Conservation (phyloP, 2,888 invertebrate species). For the Eulithis prunata region DNA sequence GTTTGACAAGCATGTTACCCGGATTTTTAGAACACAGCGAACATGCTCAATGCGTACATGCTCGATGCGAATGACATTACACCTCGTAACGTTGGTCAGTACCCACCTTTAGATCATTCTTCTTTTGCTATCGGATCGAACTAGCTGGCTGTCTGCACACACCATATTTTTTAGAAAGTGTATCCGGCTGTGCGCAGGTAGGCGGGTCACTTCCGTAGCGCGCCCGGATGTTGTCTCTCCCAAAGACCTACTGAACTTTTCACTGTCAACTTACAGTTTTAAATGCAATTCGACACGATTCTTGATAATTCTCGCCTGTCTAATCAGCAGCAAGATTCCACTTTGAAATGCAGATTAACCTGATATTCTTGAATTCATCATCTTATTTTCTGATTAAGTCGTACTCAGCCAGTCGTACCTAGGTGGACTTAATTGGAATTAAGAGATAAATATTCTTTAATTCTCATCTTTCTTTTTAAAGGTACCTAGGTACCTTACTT, state of each 20-base stretch:
- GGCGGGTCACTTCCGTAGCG: conserved; percentile 73
- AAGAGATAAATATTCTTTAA: background rate
- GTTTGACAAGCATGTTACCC: too few species aligned
- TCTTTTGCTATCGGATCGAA: conserved; percentile 34
- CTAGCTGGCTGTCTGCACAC: conserved; percentile 52
- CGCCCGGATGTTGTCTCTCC: conserved; percentile 69
- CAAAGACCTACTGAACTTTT: conserved; percentile 60
- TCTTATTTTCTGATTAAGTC: conserved; percentile 31
- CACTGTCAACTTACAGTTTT: conserved; percentile 34
- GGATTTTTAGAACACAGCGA: too few species aligned
- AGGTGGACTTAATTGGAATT: conserved; percentile 25
- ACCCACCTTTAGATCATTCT: conserved; percentile 36
- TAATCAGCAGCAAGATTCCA: conserved; percentile 24
- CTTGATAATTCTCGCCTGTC: conserved; percentile 20
- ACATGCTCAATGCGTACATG: too few species aligned
- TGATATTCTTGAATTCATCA: conserved; percentile 35
- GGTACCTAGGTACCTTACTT: background rate
- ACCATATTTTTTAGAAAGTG: conserved; percentile 82
- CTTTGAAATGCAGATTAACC: conserved; percentile 35
- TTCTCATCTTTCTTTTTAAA: background rate
- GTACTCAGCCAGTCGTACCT: conserved; percentile 9
- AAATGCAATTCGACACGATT: conserved; percentile 22
- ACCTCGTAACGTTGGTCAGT: too few species aligned
- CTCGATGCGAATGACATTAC: too few species aligned
- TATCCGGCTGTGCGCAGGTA: conserved; percentile 72